These are phyloP conservation scores for Rhagium mordax DNA, from an alignment of 2,888 invertebrate genomes.

Conservation along the genomic window DNA sequence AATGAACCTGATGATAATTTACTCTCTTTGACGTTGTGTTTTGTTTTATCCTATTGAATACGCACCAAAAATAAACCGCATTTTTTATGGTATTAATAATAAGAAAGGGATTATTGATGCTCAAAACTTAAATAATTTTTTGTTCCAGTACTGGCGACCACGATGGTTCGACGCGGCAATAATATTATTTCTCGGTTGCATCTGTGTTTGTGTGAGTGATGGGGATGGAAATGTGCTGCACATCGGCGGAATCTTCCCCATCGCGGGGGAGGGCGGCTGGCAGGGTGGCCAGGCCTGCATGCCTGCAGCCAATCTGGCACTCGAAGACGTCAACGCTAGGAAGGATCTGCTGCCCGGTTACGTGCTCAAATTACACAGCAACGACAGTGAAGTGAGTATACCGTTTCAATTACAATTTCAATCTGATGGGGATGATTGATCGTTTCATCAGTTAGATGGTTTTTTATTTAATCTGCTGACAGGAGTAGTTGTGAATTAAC, in stretches of 20 bases:
- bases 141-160: conserved; percentile 67
- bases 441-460: background rate
- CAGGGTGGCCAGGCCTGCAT: conserved; percentile 98
- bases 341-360: conserved; percentile 93
- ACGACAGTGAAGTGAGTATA: conserved; percentile 92
- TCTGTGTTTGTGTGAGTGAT: conserved; percentile 48
- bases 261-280: conserved; percentile 97
- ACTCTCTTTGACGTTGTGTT: no score
- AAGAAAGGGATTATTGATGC: no score
- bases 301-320: conserved; percentile 96
- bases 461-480: background rate
- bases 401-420: conserved; percentile 16
- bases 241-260: conserved; percentile 98
- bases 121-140: no score
- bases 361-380: conserved; percentile 91
- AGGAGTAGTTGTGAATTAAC: conserved; percentile 4
- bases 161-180: conserved; percentile 67
- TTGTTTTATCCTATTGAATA: no score
- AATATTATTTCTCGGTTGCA: conserved; percentile 58
- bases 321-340: conserved; percentile 94
- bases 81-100: no score
- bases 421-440: conserved; percentile 7
- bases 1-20: no score
- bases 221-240: conserved; percentile 81
- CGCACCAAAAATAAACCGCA: no score